Evolutionary conservation across 1,140 invertebrate genomes (phyloP).

Genomic region (roundworm (Caenorhabditis elegans)): WBcel235 BX284606.5:3595501-3596000

Average conservation of each 20-base stretch:
- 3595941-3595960: constrained; percentile 61
- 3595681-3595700: constrained; percentile 19
- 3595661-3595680: too few species aligned
- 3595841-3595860: constrained; percentile 58
- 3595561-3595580: too few species aligned
- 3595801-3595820: constrained; percentile 58
- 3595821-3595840: constrained; percentile 55
- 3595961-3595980: constrained; percentile 59
- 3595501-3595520: too few species aligned
- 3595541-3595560: too few species aligned
- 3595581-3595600: too few species aligned
- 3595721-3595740: constrained; percentile 49
- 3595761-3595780: constrained; percentile 48
- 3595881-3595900: constrained; percentile 58
- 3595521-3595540: too few species aligned
- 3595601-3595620: too few species aligned
- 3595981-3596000: constrained; percentile 59
- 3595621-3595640: too few species aligned
- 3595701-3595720: constrained; percentile 46
- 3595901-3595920: background rate
- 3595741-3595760: constrained; percentile 31
- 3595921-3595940: background rate
- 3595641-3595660: too few species aligned
- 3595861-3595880: constrained; percentile 60
- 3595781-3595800: constrained; percentile 59